These are phyloP conservation scores for Drosophila navojoa DNA, from an alignment of 1,140 invertebrate genomes.

Conservation along the genomic window DNA sequence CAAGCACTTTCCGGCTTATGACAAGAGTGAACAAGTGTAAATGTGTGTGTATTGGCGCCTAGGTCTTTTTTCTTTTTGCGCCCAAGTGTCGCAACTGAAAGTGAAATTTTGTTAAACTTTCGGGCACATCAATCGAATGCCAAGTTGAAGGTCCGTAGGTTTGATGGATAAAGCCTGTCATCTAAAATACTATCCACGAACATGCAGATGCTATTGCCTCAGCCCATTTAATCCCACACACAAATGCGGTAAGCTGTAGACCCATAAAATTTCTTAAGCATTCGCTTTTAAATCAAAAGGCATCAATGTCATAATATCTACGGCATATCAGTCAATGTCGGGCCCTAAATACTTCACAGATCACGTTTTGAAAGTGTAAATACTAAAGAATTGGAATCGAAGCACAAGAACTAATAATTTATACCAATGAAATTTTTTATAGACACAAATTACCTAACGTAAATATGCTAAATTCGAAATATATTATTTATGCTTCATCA, in stretches of 20 bases:
- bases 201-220: neutral
- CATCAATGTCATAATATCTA: conserved; percentile 15
- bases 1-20: conserved; percentile 32
- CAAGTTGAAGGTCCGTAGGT: conserved; percentile 47
- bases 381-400: too few relatives aligned
- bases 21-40: neutral
- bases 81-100: conserved; percentile 72
- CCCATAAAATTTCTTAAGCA: neutral
- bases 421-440: too few relatives aligned
- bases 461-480: neutral
- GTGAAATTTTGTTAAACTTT: conserved; percentile 77
- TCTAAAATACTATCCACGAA: conserved; percentile 2
- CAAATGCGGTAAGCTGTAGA: neutral
- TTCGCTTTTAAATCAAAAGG: neutral
- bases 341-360: neutral
- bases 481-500: neutral
- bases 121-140: conserved; percentile 29
- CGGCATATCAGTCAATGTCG: neutral
- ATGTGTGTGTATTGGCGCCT: conserved; percentile 9
- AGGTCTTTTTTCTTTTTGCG: conserved; percentile 10
- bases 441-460: neutral
- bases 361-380: too few relatives aligned
- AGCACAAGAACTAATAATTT: too few relatives aligned
- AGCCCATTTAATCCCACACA: conserved; percentile 27
- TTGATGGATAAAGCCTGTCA: conserved; percentile 22